Evolutionary conservation across 2,797 vertebrate genomes (phyloP), one percentile per base, ranked within the genome.

Genomic region (Brachymystax lenok): DNA sequence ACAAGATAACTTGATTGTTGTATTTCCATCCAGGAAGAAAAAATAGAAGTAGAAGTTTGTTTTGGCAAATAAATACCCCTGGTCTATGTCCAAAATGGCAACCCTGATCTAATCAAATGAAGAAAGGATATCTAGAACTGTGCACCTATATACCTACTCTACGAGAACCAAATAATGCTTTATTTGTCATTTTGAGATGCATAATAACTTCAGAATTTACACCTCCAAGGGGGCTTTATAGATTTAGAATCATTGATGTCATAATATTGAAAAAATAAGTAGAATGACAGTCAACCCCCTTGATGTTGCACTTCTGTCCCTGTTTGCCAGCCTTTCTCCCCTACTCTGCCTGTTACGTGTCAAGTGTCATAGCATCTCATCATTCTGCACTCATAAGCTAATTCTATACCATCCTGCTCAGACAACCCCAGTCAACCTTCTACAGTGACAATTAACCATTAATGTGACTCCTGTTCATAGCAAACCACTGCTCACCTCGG

Each of bases 131-230:
- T 61, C 51, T 3, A 12, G 30, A 8, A 21, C 12, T 56, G n/a
- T 51, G 51, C 69, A 68, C 28, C 52, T 40, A 40, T 51, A 40
- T 72, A 59, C 50, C 69, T 73, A 52, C 56, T 80, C 46, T 54
- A 24, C 27, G 63, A 50, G 51, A 70, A 64, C 73, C 70, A 79
- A 30, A 16, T 12, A 51, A 51, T 54, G 51, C 69, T 74, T 69
- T 63, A 54, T 71, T 66, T 75, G 33, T 64, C 59, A 74, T 77
- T 77, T 77, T 80, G 56, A 54, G 54, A 50, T 76, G 51, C 16
- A 40, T 28, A 21, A 27, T 46, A 74, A 56, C 64, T n/a, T 61
- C 21, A 21, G 51, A 74, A 28, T 74, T 74, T 74, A 51, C 52
- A 61, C 64, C 21, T 51, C n/a, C 21, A 6, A 33, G n/a, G 30